Evolutionary conservation across 2,797 vertebrate species (phyloP).

Genomic region (Microhierax caerulescens): DNA sequence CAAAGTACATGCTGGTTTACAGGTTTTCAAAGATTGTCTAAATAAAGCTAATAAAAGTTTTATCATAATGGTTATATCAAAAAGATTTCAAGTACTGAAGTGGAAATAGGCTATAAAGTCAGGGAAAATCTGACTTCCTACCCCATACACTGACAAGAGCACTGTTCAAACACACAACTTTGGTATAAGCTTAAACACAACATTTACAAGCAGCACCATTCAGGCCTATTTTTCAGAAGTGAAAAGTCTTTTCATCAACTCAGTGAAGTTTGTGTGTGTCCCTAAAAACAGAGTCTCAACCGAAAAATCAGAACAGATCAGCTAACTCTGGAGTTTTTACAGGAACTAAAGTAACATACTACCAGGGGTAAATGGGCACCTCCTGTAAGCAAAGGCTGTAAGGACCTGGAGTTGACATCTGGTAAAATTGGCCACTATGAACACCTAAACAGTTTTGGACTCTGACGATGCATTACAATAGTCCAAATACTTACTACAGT

Average conservation of each 20-base stretch:
- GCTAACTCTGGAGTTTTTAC: neutral
- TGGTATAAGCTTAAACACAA: neutral
- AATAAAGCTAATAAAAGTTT: slow-evolving; percentile 46
- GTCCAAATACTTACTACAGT: neutral
- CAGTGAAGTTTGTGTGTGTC: neutral
- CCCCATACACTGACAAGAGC: neutral
- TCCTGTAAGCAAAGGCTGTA: neutral
- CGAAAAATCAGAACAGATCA: neutral
- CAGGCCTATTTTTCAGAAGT: neutral
- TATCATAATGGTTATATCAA: neutral
- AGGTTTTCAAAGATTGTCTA: slow-evolving; percentile 30
- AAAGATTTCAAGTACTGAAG: slow-evolving; percentile 15
- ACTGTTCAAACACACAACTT: neutral
- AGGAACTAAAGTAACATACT: neutral
- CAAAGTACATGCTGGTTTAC: neutral
- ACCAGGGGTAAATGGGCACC: neutral
- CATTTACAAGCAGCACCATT: neutral
- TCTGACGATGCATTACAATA: neutral
- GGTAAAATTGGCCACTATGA: too few species aligned
- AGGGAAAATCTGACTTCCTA: neutral
- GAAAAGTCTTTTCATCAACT: neutral
- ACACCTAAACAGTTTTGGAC: neutral
- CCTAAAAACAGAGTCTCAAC: neutral
- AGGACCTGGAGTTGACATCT: neutral
- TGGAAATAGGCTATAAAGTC: slow-evolving; percentile 6